Percentiles rank a stretch among this genome's conserved stretches.
phyloP scores from a whole-genome alignment of 2,888 invertebrate species.

The Drosophila atroscutellata region DNA sequence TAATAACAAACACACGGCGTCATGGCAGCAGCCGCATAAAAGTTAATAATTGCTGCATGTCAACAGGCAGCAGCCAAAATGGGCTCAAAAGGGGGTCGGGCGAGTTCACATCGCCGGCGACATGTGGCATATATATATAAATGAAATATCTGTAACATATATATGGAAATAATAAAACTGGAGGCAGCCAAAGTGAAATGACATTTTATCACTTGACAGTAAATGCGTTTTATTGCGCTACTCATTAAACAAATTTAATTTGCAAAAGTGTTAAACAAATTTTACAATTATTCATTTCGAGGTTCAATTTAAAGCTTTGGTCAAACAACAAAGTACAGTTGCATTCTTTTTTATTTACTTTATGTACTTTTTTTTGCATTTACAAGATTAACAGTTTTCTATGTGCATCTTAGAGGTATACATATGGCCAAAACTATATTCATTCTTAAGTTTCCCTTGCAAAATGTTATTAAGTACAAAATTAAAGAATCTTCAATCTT shows the following conservation, averaged over 20 bases:
- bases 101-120: conserved; percentile 31
- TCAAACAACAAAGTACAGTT: not conserved
- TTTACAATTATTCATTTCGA: not conserved
- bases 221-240: conserved; percentile 80
- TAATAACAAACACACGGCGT: conserved; percentile 80
- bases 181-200: conserved; percentile 56
- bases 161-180: conserved; percentile 35
- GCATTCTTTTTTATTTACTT: not conserved
- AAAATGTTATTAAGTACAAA: not conserved
- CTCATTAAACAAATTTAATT: conserved; percentile 81
- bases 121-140: conserved; percentile 62
- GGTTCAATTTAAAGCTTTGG: not conserved
- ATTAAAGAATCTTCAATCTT: not conserved
- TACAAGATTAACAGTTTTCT: not conserved
- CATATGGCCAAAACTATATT: not conserved
- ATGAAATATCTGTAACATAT: conserved; percentile 4
- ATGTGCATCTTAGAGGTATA: not conserved
- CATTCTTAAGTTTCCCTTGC: not conserved
- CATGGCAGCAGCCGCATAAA: conserved; percentile 79
- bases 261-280: conserved; percentile 38
- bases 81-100: not conserved
- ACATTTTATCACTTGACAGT: conserved; percentile 82
- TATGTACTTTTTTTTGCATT: not conserved
- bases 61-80: conserved; percentile 56
- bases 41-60: conserved; percentile 80